Percentiles rank a stretch among this genome's conserved stretches.
Conservation (phyloP, 2,113 vertebrate genomes). For the Calidris pugnax region DNA sequence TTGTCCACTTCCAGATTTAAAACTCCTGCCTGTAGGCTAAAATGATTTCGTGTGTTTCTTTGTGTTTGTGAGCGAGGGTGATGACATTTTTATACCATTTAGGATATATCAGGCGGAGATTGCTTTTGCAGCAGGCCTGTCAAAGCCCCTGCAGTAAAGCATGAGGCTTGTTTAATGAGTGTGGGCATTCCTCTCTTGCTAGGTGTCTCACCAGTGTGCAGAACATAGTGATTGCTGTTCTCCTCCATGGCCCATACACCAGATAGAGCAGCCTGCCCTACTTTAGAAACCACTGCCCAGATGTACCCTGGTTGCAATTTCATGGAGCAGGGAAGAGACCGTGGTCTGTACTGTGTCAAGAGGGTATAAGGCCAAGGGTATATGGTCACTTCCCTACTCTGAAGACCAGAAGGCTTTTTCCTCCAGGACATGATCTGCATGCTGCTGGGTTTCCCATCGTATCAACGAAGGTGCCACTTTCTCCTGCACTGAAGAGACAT, state of each 20-base stretch:
- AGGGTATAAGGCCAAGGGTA: neutral
- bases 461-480: rapidly evolving
- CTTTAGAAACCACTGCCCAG: neutral
- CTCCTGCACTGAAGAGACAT: neutral
- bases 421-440: neutral
- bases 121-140: neutral
- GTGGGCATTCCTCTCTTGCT: neutral
- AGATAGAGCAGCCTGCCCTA: neutral
- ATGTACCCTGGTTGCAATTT: neutral
- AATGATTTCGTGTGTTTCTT: neutral
- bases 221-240: rapidly evolving
- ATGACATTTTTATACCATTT: neutral
- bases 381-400: neutral
- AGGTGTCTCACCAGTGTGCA: neutral
- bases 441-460: neutral
- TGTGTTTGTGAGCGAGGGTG: neutral
- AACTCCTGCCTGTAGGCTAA: neutral
- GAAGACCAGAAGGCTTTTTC: neutral
- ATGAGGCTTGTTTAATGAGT: neutral
- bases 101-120: neutral
- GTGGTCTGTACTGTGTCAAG: neutral
- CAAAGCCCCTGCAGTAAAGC: neutral
- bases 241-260: neutral
- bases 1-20: neutral
- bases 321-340: neutral